A percentile compares a stretch with the other conserved stretches of the same genome.
phyloP scores from a whole-genome alignment of 2,888 invertebrate genomes.

The Helleia helle region DNA sequence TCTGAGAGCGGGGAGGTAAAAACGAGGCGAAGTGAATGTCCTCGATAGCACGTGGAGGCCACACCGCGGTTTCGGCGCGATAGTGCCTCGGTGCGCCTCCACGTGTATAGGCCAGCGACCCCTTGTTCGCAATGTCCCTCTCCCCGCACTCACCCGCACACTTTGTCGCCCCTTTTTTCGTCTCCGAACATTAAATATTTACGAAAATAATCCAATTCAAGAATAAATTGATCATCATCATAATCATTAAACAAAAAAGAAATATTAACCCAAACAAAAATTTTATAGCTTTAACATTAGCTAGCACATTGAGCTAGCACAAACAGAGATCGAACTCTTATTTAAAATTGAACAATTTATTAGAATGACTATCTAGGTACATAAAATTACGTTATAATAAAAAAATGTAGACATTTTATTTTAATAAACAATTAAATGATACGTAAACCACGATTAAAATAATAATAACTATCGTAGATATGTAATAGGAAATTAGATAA shows the following conservation, averaged over 20 bases:
- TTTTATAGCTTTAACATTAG: no score
- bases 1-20: conserved; percentile 39
- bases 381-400: no score
- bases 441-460: no score
- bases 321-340: no score
- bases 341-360: no score
- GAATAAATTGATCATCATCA: no score
- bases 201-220: background rate
- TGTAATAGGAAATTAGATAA: background rate
- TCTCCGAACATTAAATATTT: conserved; percentile 4
- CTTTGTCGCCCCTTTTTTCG: conserved; percentile 8
- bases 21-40: conserved; percentile 58
- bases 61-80: conserved; percentile 23
- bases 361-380: no score
- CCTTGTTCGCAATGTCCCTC: conserved; percentile 23
- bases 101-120: conserved; percentile 39
- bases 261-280: no score
- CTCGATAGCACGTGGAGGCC: conserved; percentile 25
- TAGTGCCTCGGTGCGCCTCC: conserved; percentile 64
- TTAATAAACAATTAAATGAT: background rate
- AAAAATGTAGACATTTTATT: background rate
- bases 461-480: background rate
- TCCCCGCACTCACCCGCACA: conserved; percentile 29
- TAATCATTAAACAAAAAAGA: no score
- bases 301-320: no score